Evolutionary conservation across 2,113 vertebrate genomes (phyloP).

Genomic region (Alexandromys fortis): DNA sequence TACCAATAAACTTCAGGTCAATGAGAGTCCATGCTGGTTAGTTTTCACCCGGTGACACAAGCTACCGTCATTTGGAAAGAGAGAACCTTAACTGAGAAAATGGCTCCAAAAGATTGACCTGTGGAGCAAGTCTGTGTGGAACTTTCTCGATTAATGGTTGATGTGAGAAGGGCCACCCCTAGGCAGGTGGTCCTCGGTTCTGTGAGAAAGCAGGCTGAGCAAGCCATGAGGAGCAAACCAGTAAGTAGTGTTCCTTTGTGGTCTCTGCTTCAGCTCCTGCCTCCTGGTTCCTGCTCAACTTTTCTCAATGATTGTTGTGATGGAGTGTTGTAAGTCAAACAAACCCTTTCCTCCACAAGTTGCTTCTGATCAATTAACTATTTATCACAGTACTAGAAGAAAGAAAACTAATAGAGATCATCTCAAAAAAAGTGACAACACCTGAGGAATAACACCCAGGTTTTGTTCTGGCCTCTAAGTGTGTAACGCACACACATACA

Average conservation of each 20-base stretch:
- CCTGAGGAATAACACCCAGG: background rate
- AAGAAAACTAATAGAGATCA: background rate
- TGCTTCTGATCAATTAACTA: background rate
- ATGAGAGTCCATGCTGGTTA: background rate
- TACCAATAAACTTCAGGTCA: background rate
- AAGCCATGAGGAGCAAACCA: background rate
- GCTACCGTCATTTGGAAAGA: background rate
- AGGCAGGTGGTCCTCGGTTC: background rate
- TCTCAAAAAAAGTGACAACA: background rate
- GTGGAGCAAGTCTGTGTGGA: background rate
- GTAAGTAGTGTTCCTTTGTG: background rate
- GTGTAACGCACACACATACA: no score
- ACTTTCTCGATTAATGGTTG: background rate
- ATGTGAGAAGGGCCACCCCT: background rate
- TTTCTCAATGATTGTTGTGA: background rate
- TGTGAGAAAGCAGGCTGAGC: background rate
- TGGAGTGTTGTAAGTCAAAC: background rate
- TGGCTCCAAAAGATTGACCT: background rate
- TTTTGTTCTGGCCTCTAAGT: background rate
- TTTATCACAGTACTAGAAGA: background rate
- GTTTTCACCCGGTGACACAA: background rate
- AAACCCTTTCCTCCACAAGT: background rate
- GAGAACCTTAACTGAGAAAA: background rate
- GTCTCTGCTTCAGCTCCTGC: background rate
- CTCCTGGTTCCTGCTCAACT: background rate